Base-by-base conservation (phyloP, 2,888 invertebrate species). In the Ectemnius cavifrons region DNA sequence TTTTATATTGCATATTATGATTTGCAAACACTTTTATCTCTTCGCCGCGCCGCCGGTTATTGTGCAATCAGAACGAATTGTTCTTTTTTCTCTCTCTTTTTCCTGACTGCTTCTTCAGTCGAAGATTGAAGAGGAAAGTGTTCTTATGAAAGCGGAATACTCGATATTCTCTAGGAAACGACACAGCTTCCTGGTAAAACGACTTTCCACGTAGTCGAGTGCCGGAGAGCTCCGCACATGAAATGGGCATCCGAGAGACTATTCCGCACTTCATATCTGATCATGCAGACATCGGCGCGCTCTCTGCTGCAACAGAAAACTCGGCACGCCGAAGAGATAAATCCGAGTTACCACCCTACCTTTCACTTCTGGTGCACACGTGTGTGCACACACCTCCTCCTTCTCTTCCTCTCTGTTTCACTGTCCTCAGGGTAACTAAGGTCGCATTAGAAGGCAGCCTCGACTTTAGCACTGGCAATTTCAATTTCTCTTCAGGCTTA, bases 321-420 rank as follows among this genome's bases (percentile, higher is more conserved):
- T 60, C 71, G 56, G 65, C 68, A 69, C 49, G 63, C 52, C 58
- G 62, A 69, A 77, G 8, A 37, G 80, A 82, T 82, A 82, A 80
- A 82, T 73, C 77, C 60, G 63, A 70, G 76, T 80, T 77, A 57
- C 74, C 77, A 79, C 77, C 75, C 78, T 81, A 80, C 86, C 86
- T 86, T 86, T 86, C 86, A 86, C 86, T 86, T 85, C 71, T 73
- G 73, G 73, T 73, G 78, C 84, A 84, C 84, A 81, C 80, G 81
- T 79, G 73, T 23, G 3, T 68, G 14, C 58, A 11, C 18, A 18
- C 68, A 75, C 80, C 37, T 37, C 37, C 0, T 1, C 0, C 4
- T 2, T 20, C 20, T 20, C 20, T 20, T 2, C 2, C 20, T 1
- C 2, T 20, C 20, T 2, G 73, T 73, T 67, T 65, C 57, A 62